Evolutionary conservation across 1,140 invertebrate genomes (phyloP).

Genomic region (Drosophila saltans): DNA sequence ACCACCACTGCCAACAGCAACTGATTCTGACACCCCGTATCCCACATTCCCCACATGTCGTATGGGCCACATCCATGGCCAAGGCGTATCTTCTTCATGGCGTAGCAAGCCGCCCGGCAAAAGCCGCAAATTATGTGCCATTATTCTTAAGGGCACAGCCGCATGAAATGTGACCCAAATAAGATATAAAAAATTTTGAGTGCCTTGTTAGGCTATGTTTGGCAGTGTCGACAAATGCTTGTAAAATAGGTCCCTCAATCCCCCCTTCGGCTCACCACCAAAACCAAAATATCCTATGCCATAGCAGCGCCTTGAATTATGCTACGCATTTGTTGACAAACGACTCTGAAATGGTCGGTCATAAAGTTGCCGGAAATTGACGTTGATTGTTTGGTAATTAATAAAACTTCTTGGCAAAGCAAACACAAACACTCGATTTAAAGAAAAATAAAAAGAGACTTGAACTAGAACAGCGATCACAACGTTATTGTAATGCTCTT

Average conservation of each 20-base stretch:
- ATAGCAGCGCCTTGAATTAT: conserved; percentile 60
- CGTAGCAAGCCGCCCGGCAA: conserved; percentile 41
- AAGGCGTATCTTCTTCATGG: conserved; percentile 14
- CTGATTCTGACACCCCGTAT: background rate
- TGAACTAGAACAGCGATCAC: background rate
- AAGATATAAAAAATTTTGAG: conserved; percentile 78
- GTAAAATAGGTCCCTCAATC: conserved; percentile 45
- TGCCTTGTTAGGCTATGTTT: conserved; percentile 66
- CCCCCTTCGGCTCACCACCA: background rate
- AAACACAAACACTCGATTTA: conserved; percentile 16
- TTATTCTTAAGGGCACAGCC: conserved; percentile 77
- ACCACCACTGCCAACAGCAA: background rate
- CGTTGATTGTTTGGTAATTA: conserved; percentile 76
- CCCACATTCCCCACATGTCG: conserved; percentile 28
- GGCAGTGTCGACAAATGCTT: conserved; percentile 37
- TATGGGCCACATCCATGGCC: background rate
- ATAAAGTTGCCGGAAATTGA: conserved; percentile 74
- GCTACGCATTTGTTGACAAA: conserved; percentile 77
- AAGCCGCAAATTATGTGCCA: conserved; percentile 79
- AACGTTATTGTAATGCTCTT: conserved; percentile 6
- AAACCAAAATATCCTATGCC: conserved; percentile 5
- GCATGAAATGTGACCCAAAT: conserved; percentile 79
- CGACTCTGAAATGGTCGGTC: conserved; percentile 66
- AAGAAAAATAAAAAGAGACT: conserved; percentile 20
- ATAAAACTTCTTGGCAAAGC: conserved; percentile 60